phyloP scores from a whole-genome alignment of 2,888 invertebrate genomes.

The Drosophila gaucha region DNA sequence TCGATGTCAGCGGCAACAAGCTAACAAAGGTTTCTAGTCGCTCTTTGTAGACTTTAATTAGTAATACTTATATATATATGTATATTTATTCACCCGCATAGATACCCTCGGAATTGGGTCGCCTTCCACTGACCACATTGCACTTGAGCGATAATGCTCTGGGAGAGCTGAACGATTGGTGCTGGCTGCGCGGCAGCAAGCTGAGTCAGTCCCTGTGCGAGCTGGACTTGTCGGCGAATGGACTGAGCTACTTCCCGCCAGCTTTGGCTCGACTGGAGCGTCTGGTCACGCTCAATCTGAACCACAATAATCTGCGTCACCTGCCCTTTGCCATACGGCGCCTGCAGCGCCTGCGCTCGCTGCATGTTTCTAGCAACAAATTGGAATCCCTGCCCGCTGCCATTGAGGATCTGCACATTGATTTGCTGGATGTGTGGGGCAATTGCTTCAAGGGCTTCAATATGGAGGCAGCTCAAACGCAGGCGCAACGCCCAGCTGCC shows the following conservation, averaged over 20 bases:
- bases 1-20: conserved; percentile 90
- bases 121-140: conserved; percentile 87
- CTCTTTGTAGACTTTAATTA: accelerated
- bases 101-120: conserved; percentile 88
- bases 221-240: conserved; percentile 89
- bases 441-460: conserved; percentile 73
- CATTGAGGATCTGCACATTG: conserved; percentile 79
- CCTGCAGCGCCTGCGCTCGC: conserved; percentile 79
- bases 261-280: conserved; percentile 87
- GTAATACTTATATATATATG: background rate
- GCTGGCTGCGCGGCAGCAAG: conserved; percentile 86
- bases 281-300: conserved; percentile 88
- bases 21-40: conserved; percentile 86
- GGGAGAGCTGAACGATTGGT: conserved; percentile 87
- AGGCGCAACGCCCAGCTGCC: background rate
- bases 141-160: conserved; percentile 88
- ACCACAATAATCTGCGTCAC: conserved; percentile 86
- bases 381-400: conserved; percentile 82
- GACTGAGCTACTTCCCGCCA: conserved; percentile 86
- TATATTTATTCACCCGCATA: conserved; percentile 14
- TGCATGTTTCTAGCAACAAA: conserved; percentile 81
- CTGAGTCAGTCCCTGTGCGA: conserved; percentile 86
- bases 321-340: conserved; percentile 89
- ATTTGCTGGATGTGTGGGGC: conserved; percentile 82
- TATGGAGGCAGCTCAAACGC: conserved; percentile 46